phyloP scores from a whole-genome alignment of 2,113 vertebrate genomes.

The Nymphicus hollandicus region DNA sequence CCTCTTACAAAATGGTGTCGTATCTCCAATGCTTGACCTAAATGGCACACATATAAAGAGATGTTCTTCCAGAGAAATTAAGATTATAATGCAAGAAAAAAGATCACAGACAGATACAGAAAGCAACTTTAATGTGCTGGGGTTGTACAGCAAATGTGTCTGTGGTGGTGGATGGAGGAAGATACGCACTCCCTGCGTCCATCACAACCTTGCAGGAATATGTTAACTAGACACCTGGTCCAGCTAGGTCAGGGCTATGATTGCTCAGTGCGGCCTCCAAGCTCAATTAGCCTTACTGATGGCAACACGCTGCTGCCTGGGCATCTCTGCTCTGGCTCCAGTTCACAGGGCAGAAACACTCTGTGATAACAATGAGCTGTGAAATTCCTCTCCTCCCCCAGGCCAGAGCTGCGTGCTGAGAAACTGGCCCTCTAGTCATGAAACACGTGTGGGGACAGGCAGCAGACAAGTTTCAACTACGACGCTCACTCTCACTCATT shows the following conservation, averaged over 20 bases:
- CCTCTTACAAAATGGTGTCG: neutral
- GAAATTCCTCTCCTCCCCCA: neutral
- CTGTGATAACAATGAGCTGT: neutral
- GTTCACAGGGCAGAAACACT: neutral
- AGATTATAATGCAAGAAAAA: neutral
- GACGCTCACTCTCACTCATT: neutral
- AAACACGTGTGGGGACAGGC: neutral
- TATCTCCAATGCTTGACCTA: neutral
- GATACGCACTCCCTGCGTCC: rapidly evolving
- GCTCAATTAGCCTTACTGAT: neutral
- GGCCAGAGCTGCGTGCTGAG: neutral
- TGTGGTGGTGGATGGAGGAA: neutral
- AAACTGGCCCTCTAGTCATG: neutral
- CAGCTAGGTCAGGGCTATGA: rapidly evolving
- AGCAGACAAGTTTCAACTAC: neutral
- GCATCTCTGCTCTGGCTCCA: neutral
- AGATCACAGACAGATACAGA: neutral
- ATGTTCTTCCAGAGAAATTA: neutral
- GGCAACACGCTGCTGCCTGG: neutral
- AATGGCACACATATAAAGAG: neutral
- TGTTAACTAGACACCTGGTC: neutral
- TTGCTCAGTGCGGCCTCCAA: neutral
- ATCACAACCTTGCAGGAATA: neutral
- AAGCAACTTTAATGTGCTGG: neutral
- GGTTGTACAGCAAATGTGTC: neutral